Evolutionary conservation across 2,113 vertebrate genomes (phyloP), one percentile per base, ranked within the genome.

Genomic region (Athene noctua): DNA sequence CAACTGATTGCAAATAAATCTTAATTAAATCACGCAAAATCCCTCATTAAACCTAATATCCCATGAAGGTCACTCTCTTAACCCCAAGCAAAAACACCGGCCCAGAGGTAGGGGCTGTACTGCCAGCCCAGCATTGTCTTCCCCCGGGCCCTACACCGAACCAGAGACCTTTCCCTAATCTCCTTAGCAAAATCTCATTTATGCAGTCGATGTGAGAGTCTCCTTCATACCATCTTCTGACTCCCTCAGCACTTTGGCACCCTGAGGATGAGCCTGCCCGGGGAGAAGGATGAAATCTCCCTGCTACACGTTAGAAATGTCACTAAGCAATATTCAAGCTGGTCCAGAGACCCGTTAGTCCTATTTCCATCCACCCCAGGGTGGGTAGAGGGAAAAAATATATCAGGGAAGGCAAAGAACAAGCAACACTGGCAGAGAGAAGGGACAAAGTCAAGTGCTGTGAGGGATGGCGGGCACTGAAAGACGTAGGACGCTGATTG

Each of bases 81-180:
- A 55, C 40, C 21, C 83, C 40, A 8, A 30, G 49, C 17, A 23
- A 47, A 29, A 85, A 3, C 18, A 40, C 18, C 4, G 1, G 8
- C 38, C 29, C 2, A 7, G 59, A 75, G 30, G 44, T 1, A 52
- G 9, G 15, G 25, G 15, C 4, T 18, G 7, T 13, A 4, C 30
- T 6, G 2, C 26, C 79, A 59, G 19, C 92, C 30, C 58, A 21
- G 58, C 19, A 1, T 3, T 4, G 10, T 23, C 52, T 51, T 23
- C 30, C 21, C 36, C n/a, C 3, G 0, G n/a, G 32, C 32, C 72
- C 49, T 3, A 1, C 36, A 25, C 49, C 6, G 1, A 68, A 36
- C 5, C 66, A 11, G 21, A 54, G 51, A 44, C 74, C 59, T 62
- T 22, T 20, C 52, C 54, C 58, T 57, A 57, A 88, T 77, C 91